Base-by-base conservation (phyloP, 2,797 vertebrate species). In the Hemibagrus guttatus region DNA sequence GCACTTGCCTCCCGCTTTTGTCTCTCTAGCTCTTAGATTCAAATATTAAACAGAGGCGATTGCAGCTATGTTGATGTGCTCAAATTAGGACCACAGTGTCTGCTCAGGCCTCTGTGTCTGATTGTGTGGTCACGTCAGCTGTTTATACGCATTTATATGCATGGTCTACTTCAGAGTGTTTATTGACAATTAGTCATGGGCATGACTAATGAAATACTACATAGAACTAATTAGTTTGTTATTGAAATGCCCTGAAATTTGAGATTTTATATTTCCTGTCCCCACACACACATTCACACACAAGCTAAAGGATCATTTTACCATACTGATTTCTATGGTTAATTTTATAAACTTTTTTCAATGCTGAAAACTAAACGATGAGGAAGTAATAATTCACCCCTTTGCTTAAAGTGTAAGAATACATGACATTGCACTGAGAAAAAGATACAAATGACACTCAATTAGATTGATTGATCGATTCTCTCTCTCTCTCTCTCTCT, bases 1-100 rank as follows among this genome's bases (percentile, higher is more conserved):
- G 85, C 84, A 59, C 58, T 80, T 78, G 75, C n/a, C 80, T 88
- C 21, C 16, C n/a, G 35, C 63, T 86, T 84, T 85, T 87, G 75
- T 90, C n/a, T 88, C 49, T 28, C 52, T 58, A 42, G 28, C 39
- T 85, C 58, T 39, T 42, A 78, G 68, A 72, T 87, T 68, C 42
- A 71, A 71, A 68, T 54, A 11, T 59, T 52, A 84, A 81, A 87
- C 42, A 14, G 19, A 80, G 49, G 5, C 31, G 80, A 85, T 78
- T 21, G 46, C 35, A 76, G 76, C 26, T 42, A 21, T 89, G 21
- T 76, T 84, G 68, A 81, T 85, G 23, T 49, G 14, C 68, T 49
- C 66, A 76, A 71, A 85, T 75, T 86, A 81, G 69, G 13, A 26
- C 78, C 58, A 39, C 54, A 28, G 58, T 28, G 28, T 49, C 64